Evolutionary conservation across 2,888 invertebrate genomes (phyloP).

Genomic region (Temnothorax unifasciatus): DNA sequence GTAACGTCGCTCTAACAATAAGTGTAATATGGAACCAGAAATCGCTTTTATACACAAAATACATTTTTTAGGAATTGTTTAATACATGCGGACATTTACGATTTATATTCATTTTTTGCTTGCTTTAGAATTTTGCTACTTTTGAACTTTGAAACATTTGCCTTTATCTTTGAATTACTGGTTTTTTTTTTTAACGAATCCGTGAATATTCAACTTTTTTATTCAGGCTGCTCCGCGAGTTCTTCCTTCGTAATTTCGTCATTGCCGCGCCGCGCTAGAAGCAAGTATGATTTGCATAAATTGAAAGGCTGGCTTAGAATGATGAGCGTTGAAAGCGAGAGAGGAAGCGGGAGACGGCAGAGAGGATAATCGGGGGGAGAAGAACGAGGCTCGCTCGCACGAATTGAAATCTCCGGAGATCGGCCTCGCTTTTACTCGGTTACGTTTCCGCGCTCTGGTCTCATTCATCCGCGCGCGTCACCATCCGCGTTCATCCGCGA

Average conservation of each 20-base stretch:
- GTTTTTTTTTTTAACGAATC: neutral
- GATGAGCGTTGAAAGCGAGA: slow-evolving; percentile 42
- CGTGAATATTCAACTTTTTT: slow-evolving; percentile 1
- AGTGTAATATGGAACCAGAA: neutral
- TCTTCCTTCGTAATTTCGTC: slow-evolving; percentile 39
- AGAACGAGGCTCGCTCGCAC: slow-evolving; percentile 35
- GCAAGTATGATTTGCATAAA: slow-evolving; percentile 43
- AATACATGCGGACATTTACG: neutral
- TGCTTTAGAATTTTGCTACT: neutral
- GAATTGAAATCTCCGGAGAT: slow-evolving; percentile 56
- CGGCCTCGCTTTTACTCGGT: slow-evolving; percentile 35
- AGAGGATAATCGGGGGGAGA: slow-evolving; percentile 42
- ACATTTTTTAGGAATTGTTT: neutral
- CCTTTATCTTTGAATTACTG: neutral
- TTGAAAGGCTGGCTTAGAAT: slow-evolving; percentile 33
- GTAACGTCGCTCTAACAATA: no score
- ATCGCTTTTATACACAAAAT: neutral
- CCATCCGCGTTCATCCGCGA: neutral
- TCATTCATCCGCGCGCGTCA: neutral
- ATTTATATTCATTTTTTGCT: neutral
- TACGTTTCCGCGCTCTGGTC: slow-evolving; percentile 28
- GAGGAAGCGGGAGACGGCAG: slow-evolving; percentile 26
- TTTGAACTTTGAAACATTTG: neutral
- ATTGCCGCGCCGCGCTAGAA: slow-evolving; percentile 14
- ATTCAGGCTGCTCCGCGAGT: neutral